These are phyloP conservation scores for Caranx ignobilis DNA, from an alignment of 2,113 vertebrate genomes.

Conservation along the genomic window DNA sequence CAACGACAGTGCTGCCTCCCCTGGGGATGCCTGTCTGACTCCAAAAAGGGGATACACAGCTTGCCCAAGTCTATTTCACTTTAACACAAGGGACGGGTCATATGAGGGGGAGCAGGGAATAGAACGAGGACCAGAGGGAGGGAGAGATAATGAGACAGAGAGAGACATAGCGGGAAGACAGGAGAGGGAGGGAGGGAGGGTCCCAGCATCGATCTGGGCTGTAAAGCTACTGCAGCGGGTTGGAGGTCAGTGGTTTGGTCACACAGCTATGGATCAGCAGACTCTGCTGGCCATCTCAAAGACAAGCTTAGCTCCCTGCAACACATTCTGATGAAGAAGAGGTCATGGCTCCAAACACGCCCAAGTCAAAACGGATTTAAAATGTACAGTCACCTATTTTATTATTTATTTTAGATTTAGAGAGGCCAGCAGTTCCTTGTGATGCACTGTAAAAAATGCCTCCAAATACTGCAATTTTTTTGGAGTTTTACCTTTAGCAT, in stretches of 20 bases:
- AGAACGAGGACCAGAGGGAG: slow-evolving; percentile 21
- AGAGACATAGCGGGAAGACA: background rate
- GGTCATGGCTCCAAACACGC: slow-evolving; percentile 36
- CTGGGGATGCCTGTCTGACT: slow-evolving; percentile 49
- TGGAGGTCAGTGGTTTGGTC: slow-evolving; percentile 70
- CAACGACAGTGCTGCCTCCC: slow-evolving; percentile 46
- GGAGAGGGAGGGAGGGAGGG: slow-evolving; percentile 14
- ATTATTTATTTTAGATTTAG: slow-evolving; percentile 42
- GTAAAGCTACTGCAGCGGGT: slow-evolving; percentile 67
- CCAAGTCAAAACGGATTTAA: slow-evolving; percentile 35
- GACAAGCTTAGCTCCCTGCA: slow-evolving; percentile 29
- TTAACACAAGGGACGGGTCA: slow-evolving; percentile 49
- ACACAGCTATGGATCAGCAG: slow-evolving; percentile 57
- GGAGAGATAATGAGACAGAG: slow-evolving; percentile 58
- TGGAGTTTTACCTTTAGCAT: slow-evolving; percentile 26
- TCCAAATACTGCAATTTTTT: slow-evolving; percentile 33
- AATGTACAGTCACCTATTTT: slow-evolving; percentile 25
- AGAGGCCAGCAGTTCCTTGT: slow-evolving; percentile 13
- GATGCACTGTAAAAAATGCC: slow-evolving; percentile 14
- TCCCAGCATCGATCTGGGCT: slow-evolving; percentile 58
- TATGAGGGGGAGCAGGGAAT: slow-evolving; percentile 6
- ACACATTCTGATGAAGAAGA: slow-evolving; percentile 18
- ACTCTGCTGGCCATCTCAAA: slow-evolving; percentile 44
- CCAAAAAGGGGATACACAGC: slow-evolving; percentile 52
- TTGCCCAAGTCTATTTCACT: slow-evolving; percentile 53